Base-by-base conservation (phyloP, 2,797 vertebrate genomes). In the Clarias pachynema region DNA sequence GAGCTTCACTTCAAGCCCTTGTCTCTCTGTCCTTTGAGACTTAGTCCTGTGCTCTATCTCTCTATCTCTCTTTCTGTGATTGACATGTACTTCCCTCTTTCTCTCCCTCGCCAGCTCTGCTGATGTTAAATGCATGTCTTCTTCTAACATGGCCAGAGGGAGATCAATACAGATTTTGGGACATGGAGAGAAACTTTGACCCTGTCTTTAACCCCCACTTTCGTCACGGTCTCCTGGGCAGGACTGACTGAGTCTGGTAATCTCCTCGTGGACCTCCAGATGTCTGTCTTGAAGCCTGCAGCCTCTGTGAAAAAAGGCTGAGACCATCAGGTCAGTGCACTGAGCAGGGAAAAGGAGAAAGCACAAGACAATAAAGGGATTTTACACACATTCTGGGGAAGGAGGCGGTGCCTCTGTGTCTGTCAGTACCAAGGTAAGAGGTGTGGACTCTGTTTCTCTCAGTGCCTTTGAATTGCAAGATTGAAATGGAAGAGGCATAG, bases 121-220 rank as follows among this genome's bases (percentile, higher is more conserved):
- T 85, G 79, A 89, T 89, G 84, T 87, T 87, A 86, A 87, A 88
- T 89, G 80, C 70, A 86, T 86, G 80, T n/a, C 63, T 86, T 26
- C 79, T 72, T 68, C 70, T 31, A 73, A 69, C 84, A 82, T 82
- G 37, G 86, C 86, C 85, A 78, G 59, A 22, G 83, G 86, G 88
- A 80, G 77, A 88, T 88, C 86, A 62, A 83, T 89, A 89, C 34
- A 65, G 78, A 80, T 78, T 59, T 78, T 66, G 79, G 83, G 81
- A 65, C 86, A 85, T 24, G 15, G 79, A 78, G 77, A 83, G 6
- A 18, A 40, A 60, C 80, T 83, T 69, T 62, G 81, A 87, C 87
- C 85, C 26, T 63, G 70, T 87, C 86, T 88, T 89, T 89, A 89
- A 88, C 88, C 86, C 57, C 68, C 40, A 34, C 84, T 80, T 49